A percentile compares a stretch with the other conserved stretches of the same genome.
These are phyloP conservation scores for Epicauta chinensis DNA, from an alignment of 1,140 invertebrate genomes.

Conservation along the genomic window DNA sequence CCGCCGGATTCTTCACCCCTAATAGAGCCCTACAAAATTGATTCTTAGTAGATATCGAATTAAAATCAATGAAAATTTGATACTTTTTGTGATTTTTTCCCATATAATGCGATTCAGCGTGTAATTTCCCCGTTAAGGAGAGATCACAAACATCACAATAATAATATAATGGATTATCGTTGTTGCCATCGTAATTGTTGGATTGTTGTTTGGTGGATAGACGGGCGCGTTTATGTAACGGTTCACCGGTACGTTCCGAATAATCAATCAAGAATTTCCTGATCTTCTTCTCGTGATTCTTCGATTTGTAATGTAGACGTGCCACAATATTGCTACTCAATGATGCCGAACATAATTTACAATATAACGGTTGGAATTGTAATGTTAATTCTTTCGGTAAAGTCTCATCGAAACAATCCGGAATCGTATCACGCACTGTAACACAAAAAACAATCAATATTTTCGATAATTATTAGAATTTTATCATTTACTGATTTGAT, in stretches of 20 bases:
- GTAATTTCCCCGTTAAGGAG: slow-evolving; percentile 41
- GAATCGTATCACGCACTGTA: slow-evolving; percentile 12
- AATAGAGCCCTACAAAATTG: slow-evolving; percentile 27
- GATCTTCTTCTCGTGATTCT: slow-evolving; percentile 45
- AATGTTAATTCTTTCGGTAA: slow-evolving; percentile 42
- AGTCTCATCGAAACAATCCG: slow-evolving; percentile 26
- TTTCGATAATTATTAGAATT: background rate
- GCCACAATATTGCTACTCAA: slow-evolving; percentile 42
- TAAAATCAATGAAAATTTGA: slow-evolving; percentile 8
- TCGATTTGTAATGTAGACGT: slow-evolving; percentile 45
- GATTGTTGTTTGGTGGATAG: no score
- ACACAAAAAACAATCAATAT: no score
- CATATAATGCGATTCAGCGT: slow-evolving; percentile 46
- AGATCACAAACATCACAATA: slow-evolving; percentile 45
- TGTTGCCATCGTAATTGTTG: background rate
- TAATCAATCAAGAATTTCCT: slow-evolving; percentile 40
- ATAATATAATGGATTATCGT: slow-evolving; percentile 34
- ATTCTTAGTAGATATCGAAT: background rate
- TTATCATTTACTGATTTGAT: slow-evolving; percentile 21
- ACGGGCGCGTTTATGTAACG: slow-evolving; percentile 33
- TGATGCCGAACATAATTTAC: slow-evolving; percentile 42
- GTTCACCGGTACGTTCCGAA: slow-evolving; percentile 31
- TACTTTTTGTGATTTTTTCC: slow-evolving; percentile 45
- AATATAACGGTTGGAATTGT: slow-evolving; percentile 42
- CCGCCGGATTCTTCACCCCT: slow-evolving; percentile 35